Percentiles rank a stretch among this genome's conserved stretches.
Conservation (phyloP, 2,888 invertebrate genomes). For the Agriopis aurantiaria region DNA sequence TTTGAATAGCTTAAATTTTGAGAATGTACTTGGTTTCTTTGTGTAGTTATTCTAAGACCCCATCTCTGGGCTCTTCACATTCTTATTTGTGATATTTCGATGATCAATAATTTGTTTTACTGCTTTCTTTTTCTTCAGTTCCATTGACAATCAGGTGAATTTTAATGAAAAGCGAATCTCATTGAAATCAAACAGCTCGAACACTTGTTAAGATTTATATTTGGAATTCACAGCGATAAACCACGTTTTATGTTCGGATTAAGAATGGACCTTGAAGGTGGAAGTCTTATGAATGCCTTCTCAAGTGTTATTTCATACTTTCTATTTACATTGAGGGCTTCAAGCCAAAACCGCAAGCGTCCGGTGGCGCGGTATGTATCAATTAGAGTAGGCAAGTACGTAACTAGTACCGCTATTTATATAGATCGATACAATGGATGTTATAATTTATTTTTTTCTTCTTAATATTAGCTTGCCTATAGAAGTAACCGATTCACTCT, state of each 20-base stretch:
- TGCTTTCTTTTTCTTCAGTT: slow-evolving; percentile 1
- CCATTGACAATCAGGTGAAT: neutral
- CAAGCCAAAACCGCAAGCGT: slow-evolving; percentile 42
- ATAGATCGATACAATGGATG: too few relatives aligned
- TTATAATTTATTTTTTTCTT: too few relatives aligned
- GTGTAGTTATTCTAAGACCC: too few relatives aligned
- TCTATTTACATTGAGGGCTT: slow-evolving; percentile 42
- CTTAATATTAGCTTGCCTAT: too few relatives aligned
- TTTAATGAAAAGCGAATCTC: slow-evolving; percentile 8
- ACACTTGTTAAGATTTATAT: slow-evolving; percentile 15
- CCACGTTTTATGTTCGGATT: slow-evolving; percentile 24
- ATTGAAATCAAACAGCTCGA: slow-evolving; percentile 17
- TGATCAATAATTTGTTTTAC: neutral
- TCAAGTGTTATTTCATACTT: slow-evolving; percentile 35
- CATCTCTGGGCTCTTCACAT: neutral
- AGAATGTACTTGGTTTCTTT: too few relatives aligned
- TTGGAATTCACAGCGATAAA: slow-evolving; percentile 23
- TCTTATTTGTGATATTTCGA: neutral
- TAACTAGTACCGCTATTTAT: slow-evolving; percentile 2
- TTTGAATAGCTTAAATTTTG: too few relatives aligned
- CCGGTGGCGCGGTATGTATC: slow-evolving; percentile 26
- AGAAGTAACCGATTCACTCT: too few relatives aligned
- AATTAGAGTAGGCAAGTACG: slow-evolving; percentile 2
- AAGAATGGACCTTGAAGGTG: slow-evolving; percentile 28
- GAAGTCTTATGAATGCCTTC: slow-evolving; percentile 35